Evolutionary conservation across 2,797 vertebrate species (phyloP).

Genomic region (Eospalax fontanierii): DNA sequence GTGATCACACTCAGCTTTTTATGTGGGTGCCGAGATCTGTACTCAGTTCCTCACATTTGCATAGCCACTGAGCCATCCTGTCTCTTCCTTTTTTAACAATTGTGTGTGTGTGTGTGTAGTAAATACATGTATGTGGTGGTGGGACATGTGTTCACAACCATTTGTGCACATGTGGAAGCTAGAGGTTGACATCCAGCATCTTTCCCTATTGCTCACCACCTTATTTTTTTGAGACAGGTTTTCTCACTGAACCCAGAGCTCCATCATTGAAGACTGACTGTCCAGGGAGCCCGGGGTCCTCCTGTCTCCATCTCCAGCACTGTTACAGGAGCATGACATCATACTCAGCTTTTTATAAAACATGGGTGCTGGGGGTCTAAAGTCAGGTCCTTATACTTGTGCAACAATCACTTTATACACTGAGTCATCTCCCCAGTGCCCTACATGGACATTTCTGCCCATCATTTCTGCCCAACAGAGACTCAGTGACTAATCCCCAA

Average conservation of each 20-base stretch:
- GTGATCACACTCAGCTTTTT: not conserved
- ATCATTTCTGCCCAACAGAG: not conserved
- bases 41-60: not conserved
- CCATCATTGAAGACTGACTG: not conserved
- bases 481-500: not conserved
- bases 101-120: not conserved
- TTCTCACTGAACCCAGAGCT: too few relatives aligned
- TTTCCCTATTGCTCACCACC: too few relatives aligned
- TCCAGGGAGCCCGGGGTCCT: not conserved
- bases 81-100: not conserved
- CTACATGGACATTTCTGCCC: not conserved
- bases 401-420: not conserved
- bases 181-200: too few relatives aligned
- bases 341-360: not conserved
- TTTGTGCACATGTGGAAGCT: too few relatives aligned
- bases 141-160: too few relatives aligned
- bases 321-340: too few relatives aligned
- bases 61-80: not conserved
- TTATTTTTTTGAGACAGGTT: too few relatives aligned
- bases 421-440: not conserved
- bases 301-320: too few relatives aligned
- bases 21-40: not conserved
- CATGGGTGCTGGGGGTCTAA: not conserved
- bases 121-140: too few relatives aligned
- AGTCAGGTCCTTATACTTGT: not conserved